A percentile compares a stretch with the other conserved stretches of the same genome.
These are phyloP conservation scores for Calonectris borealis DNA, from an alignment of 2,113 vertebrate species.

Conservation along the genomic window DNA sequence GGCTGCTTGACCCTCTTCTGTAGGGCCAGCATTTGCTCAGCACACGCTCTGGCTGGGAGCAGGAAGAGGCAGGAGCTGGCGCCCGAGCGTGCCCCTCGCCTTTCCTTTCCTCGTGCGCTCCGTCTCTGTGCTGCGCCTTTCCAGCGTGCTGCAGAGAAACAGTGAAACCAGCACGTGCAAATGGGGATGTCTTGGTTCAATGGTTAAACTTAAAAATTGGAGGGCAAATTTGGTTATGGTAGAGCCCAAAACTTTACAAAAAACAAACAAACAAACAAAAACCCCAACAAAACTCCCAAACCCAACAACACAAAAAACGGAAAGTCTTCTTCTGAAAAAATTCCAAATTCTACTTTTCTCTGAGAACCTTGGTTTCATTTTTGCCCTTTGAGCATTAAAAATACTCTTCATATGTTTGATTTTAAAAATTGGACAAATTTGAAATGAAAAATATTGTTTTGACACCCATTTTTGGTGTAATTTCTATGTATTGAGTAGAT, in stretches of 20 bases:
- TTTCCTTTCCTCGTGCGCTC: rapidly evolving
- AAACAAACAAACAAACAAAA: not conserved
- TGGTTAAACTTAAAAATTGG: not conserved
- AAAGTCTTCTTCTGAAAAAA: not conserved
- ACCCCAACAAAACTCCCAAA: not conserved
- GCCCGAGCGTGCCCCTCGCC: rapidly evolving
- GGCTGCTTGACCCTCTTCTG: not conserved
- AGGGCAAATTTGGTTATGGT: not conserved
- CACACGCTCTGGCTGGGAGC: rapidly evolving
- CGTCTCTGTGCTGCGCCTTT: not conserved
- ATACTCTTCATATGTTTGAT: not conserved
- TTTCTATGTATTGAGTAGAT: not conserved
- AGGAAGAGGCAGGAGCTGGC: not conserved
- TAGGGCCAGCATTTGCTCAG: not conserved
- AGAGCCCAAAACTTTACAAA: not conserved
- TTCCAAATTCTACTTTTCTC: not conserved
- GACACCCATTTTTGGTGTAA: not conserved
- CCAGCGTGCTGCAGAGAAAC: not conserved
- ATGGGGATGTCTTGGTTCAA: not conserved
- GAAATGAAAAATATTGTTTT: not conserved
- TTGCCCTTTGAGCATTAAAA: not conserved
- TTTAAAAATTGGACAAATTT: not conserved
- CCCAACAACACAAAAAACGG: not conserved
- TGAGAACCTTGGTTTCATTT: not conserved
- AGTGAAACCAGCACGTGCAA: not conserved